Conservation (phyloP, 2,888 invertebrate species). For the Stictocephala bisonia region DNA sequence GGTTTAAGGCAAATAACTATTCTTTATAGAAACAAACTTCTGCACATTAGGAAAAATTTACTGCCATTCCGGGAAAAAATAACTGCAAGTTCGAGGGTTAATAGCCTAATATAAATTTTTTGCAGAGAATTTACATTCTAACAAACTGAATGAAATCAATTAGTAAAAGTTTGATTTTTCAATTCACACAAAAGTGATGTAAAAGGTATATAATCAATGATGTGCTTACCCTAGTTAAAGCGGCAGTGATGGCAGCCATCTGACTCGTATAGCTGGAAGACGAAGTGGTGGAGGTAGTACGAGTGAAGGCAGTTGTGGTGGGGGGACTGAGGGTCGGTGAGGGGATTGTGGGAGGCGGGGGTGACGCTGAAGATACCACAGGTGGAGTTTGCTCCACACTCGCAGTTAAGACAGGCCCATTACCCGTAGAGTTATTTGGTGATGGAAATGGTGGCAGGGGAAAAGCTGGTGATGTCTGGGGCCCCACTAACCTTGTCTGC, state of each 20-base stretch:
- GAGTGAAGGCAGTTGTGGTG: constrained; percentile 41
- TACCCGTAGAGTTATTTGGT: constrained; percentile 51
- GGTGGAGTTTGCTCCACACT: constrained; percentile 5
- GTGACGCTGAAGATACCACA: constrained; percentile 9
- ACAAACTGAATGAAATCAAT: too few relatives aligned
- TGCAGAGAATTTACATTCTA: too few relatives aligned
- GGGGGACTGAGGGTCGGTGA: constrained; percentile 35
- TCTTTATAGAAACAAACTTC: too few relatives aligned
- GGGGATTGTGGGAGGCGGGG: constrained; percentile 30
- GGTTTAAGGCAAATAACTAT: too few relatives aligned
- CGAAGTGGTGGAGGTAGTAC: constrained; percentile 37
- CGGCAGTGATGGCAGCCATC: constrained; percentile 78
- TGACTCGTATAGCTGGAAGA: constrained; percentile 73
- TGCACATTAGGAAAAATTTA: too few relatives aligned
- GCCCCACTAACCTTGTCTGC: constrained; percentile 42
- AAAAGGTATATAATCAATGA: too few relatives aligned
- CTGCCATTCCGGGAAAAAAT: too few relatives aligned
- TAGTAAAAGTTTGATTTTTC: too few relatives aligned
- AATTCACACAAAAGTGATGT: too few relatives aligned
- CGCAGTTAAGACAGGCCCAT: constrained; percentile 1
- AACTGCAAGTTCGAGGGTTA: too few relatives aligned
- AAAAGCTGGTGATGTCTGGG: constrained; percentile 57
- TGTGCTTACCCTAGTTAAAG: constrained; percentile 70
- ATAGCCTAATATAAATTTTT: too few relatives aligned
- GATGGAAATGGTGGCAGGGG: constrained; percentile 57